Evolutionary conservation across 2,888 invertebrate species (phyloP).

Genomic region (Cremastinae sp.): DNA sequence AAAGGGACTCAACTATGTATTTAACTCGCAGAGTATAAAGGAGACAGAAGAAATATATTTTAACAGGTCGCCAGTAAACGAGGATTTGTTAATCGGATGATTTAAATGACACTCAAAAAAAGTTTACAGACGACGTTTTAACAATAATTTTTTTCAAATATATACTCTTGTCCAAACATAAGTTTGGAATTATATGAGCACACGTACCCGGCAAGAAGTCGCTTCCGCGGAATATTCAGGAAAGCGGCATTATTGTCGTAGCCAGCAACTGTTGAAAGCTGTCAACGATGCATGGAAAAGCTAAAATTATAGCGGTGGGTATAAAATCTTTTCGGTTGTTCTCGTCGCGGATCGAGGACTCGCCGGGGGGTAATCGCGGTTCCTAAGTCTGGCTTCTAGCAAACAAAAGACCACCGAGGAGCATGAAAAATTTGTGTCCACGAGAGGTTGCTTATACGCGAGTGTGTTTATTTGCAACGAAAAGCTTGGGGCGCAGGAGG

Average conservation of each 20-base stretch:
- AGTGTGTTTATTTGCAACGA: neutral
- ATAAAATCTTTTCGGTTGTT: conserved; percentile 38
- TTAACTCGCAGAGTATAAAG: no score
- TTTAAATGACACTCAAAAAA: no score
- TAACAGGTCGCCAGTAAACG: no score
- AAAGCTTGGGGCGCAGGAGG: conserved; percentile 21
- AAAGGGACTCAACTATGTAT: no score
- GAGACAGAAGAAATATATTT: no score
- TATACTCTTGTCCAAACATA: no score
- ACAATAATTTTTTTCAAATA: no score
- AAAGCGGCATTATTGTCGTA: conserved; percentile 22
- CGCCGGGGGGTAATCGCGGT: conserved; percentile 25
- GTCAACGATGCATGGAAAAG: conserved; percentile 52
- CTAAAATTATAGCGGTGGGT: conserved; percentile 54
- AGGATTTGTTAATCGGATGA: no score
- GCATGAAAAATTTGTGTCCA: conserved; percentile 1
- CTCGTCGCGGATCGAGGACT: conserved; percentile 26
- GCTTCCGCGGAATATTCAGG: conserved; percentile 20
- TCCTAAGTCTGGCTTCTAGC: conserved; percentile 11
- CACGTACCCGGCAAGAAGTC: neutral
- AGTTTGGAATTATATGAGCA: conserved; percentile 19
- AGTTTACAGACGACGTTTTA: no score
- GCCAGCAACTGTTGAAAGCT: conserved; percentile 25
- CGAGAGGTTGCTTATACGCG: neutral
- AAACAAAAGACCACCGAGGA: conserved; percentile 28